phyloP scores from a whole-genome alignment of 2,797 vertebrate species.

The Neosalanx taihuensis region DNA sequence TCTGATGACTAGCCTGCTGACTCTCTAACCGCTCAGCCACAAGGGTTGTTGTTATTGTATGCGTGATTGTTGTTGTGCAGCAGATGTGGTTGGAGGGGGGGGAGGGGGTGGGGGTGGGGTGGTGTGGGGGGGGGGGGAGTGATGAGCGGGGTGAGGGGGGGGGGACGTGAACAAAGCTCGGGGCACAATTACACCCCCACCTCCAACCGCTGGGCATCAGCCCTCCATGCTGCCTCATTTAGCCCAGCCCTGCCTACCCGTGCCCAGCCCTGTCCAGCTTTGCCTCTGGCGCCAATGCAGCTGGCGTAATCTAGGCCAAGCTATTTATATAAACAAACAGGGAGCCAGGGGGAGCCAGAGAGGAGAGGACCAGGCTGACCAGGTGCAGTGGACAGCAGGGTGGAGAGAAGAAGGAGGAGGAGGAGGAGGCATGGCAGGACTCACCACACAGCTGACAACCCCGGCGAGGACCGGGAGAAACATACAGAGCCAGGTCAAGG shows the following conservation, averaged over 20 bases:
- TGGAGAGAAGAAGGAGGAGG: too few species aligned
- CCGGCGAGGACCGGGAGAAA: too few species aligned
- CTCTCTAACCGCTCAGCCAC: too few species aligned
- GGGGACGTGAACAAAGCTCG: too few species aligned
- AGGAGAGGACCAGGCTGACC: constrained; percentile 31
- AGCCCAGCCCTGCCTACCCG: constrained; percentile 45
- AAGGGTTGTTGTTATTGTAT: neutral
- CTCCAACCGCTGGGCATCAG: neutral
- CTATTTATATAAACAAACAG: constrained; percentile 76
- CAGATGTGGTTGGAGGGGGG: too few species aligned
- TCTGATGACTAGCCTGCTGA: too few species aligned
- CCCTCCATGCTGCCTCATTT: constrained; percentile 52
- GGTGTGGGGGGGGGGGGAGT: neutral
- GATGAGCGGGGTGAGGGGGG: neutral
- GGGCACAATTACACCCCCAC: neutral
- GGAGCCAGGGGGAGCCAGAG: constrained; percentile 57
- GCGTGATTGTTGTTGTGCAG: neutral
- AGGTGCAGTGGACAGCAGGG: too few species aligned
- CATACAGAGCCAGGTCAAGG: too few species aligned
- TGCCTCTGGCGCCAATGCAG: constrained; percentile 69
- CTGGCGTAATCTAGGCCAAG: constrained; percentile 80
- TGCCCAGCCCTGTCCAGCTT: too few species aligned
- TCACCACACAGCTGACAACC: too few species aligned
- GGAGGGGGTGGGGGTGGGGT: neutral
- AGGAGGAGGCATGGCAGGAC: too few species aligned